Evolutionary conservation across 2,797 vertebrate species (phyloP).

Genomic region (Arnoldichthys spilopterus): DNA sequence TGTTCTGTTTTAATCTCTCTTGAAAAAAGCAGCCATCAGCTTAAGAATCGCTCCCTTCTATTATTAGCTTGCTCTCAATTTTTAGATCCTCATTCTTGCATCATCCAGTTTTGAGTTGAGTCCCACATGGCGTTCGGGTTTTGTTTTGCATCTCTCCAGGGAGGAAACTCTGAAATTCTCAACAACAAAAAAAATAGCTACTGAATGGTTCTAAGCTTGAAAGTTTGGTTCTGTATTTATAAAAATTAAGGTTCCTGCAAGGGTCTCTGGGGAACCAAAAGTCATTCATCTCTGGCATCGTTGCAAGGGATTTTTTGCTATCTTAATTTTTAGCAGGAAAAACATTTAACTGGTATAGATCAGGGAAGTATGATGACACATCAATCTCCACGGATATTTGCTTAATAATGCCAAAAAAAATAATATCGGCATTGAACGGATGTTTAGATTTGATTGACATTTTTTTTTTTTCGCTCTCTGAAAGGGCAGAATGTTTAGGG

Average conservation of each 20-base stretch:
- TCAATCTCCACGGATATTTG: too few species aligned
- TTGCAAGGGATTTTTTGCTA: too few species aligned
- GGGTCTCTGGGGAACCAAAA: too few species aligned
- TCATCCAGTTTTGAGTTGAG: background rate
- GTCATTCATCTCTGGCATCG: too few species aligned
- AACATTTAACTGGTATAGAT: background rate
- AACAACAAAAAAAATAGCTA: too few species aligned
- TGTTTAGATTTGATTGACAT: too few species aligned
- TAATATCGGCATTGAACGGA: too few species aligned
- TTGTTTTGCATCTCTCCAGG: background rate
- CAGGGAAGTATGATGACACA: too few species aligned
- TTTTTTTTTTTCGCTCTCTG: too few species aligned
- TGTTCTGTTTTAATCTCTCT: constrained; percentile 13
- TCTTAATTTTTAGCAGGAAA: background rate
- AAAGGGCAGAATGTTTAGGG: too few species aligned
- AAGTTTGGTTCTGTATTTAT: background rate
- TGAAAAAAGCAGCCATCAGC: constrained; percentile 4
- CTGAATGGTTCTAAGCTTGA: background rate
- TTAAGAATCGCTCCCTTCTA: constrained; percentile 6
- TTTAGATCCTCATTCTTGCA: constrained; percentile 14
- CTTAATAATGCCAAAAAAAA: too few species aligned
- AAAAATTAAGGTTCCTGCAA: background rate
- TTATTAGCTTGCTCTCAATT: constrained; percentile 19
- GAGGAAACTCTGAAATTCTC: background rate
- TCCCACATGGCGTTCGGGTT: background rate